phyloP scores from a whole-genome alignment of 2,113 vertebrate species.

The Mohoua ochrocephala region DNA sequence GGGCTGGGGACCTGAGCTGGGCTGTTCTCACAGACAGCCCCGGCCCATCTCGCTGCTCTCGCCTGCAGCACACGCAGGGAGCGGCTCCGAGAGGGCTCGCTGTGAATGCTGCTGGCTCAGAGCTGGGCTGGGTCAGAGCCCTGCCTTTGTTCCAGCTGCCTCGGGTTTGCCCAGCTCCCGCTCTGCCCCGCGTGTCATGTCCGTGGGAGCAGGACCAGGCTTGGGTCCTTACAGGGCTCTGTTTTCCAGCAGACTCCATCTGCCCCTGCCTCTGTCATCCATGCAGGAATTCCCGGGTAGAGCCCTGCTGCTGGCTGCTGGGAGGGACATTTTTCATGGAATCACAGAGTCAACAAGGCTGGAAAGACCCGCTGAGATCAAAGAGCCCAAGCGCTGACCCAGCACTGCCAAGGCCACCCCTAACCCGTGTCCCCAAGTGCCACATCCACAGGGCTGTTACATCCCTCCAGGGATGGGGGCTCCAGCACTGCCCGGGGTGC shows the following conservation, averaged over 20 bases:
- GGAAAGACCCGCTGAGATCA: background rate
- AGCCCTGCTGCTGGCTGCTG: background rate
- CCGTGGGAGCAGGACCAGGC: background rate
- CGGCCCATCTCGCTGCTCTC: background rate
- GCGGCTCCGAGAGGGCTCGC: background rate
- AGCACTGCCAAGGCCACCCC: background rate
- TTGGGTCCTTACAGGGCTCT: background rate
- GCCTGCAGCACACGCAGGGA: background rate
- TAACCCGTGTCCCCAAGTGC: background rate
- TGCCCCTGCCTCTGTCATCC: background rate
- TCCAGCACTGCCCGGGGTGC: background rate
- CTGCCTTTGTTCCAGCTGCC: background rate
- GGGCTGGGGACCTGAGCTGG: background rate
- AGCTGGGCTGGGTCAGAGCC: background rate
- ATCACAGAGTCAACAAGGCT: background rate
- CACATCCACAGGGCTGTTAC: background rate
- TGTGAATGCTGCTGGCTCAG: background rate
- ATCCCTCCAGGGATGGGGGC: background rate
- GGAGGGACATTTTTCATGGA: background rate
- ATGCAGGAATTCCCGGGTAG: background rate
- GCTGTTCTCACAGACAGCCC: background rate
- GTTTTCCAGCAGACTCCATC: background rate
- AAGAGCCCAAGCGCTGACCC: background rate
- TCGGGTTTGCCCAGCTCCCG: background rate
- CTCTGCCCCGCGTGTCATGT: background rate